Percentiles rank a stretch among this genome's conserved stretches.
These are phyloP conservation scores for Ctenochaetus hawaiiensis DNA, from an alignment of 2,797 vertebrate genomes.

Conservation along the genomic window DNA sequence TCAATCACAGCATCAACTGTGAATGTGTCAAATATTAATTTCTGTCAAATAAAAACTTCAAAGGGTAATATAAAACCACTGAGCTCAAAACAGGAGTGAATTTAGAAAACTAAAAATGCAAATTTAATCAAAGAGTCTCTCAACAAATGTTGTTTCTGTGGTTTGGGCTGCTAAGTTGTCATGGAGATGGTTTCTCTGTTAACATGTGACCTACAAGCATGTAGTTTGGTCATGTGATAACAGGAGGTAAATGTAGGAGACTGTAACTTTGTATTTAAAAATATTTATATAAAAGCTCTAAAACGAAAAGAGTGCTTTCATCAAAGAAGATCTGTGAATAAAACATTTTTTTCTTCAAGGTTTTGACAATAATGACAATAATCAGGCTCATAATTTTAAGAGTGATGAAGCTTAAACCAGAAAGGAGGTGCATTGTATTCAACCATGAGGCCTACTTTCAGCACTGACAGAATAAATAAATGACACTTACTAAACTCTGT, in stretches of 20 bases:
- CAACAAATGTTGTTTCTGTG: too few relatives aligned
- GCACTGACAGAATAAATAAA: background rate
- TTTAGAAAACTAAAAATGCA: too few relatives aligned
- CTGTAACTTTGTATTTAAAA: background rate
- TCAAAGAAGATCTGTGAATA: background rate
- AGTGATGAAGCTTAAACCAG: too few relatives aligned
- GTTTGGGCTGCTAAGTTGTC: too few relatives aligned
- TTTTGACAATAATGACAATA: background rate
- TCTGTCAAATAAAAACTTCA: too few relatives aligned
- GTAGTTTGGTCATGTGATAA: background rate
- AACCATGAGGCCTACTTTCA: background rate
- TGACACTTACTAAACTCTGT: slow-evolving; percentile 89
- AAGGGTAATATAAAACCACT: too few relatives aligned
- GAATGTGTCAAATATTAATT: too few relatives aligned
- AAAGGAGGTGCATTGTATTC: background rate
- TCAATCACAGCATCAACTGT: too few relatives aligned
- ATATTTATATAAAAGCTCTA: background rate
- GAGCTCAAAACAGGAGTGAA: too few relatives aligned
- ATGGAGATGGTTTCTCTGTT: background rate
- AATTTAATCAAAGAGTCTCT: too few relatives aligned
- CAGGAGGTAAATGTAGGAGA: background rate
- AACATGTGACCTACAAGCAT: background rate
- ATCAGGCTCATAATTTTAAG: background rate
- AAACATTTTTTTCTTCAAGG: background rate
- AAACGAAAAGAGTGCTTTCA: background rate